Evolutionary conservation across 2,113 vertebrate species (phyloP).

Genomic region (Cinclus cinclus): DNA sequence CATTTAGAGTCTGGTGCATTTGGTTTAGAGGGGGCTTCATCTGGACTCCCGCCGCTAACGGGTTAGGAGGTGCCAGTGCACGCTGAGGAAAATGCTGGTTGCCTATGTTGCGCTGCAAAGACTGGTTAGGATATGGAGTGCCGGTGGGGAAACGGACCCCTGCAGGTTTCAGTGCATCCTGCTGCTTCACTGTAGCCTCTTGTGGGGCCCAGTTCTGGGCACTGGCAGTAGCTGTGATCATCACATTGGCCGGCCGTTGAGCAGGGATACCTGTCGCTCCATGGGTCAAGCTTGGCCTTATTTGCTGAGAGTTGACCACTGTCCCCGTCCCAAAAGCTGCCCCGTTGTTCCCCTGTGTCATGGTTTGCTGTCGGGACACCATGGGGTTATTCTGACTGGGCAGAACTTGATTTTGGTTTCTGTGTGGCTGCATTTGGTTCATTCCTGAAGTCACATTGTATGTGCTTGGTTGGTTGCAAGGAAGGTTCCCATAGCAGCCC

Average conservation of each 20-base stretch:
- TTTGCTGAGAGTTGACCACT: conserved; percentile 74
- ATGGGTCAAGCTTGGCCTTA: conserved; percentile 72
- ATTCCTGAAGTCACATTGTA: conserved; percentile 71
- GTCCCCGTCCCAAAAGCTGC: conserved; percentile 76
- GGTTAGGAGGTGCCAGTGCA: conserved; percentile 80
- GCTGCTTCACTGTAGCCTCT: conserved; percentile 79
- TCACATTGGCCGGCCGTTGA: conserved; percentile 75
- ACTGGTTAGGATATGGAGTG: conserved; percentile 73
- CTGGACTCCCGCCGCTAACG: conserved; percentile 79
- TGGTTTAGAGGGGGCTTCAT: conserved; percentile 81
- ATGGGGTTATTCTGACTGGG: conserved; percentile 78
- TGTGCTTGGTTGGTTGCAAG: conserved; percentile 74
- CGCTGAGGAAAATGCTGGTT: conserved; percentile 82
- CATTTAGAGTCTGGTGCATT: conserved; percentile 75
- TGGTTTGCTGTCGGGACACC: conserved; percentile 74
- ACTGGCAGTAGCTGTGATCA: conserved; percentile 72
- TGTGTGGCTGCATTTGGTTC: conserved; percentile 81
- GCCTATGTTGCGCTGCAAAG: conserved; percentile 72
- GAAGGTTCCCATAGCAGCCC: conserved; percentile 77
- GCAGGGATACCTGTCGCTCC: conserved; percentile 56
- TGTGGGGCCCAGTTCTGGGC: conserved; percentile 80
- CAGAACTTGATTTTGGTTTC: conserved; percentile 78
- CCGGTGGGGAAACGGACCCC: conserved; percentile 71
- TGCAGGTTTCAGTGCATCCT: conserved; percentile 73
- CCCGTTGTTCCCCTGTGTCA: conserved; percentile 59